Percentiles rank a stretch among this genome's conserved stretches.
phyloP scores from a whole-genome alignment of 2,888 invertebrate genomes.

The Biston stratarius region DNA sequence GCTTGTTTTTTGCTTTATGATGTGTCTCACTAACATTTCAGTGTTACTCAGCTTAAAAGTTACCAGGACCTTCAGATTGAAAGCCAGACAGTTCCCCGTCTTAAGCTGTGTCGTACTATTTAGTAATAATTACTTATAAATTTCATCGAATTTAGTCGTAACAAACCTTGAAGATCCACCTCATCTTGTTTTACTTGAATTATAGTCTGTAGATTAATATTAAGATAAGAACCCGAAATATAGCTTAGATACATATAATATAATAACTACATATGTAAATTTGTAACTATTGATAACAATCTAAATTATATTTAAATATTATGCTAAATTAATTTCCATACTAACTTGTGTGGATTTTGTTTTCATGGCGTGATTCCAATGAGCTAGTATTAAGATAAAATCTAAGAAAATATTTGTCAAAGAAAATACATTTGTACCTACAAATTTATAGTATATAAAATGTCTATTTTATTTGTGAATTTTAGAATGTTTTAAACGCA shows the following conservation, averaged over 20 bases:
- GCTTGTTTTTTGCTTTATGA: slow-evolving; percentile 45
- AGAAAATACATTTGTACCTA: not conserved
- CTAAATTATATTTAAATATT: not conserved
- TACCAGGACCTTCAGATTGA: too few species aligned
- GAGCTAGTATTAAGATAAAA: too few species aligned
- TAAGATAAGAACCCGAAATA: slow-evolving; percentile 5
- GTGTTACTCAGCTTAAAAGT: too few species aligned
- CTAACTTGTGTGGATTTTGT: slow-evolving; percentile 1
- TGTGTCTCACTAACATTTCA: too few species aligned
- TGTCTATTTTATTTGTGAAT: too few species aligned
- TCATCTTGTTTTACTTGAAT: slow-evolving; percentile 5
- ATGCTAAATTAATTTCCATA: slow-evolving; percentile 5
- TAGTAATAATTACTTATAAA: slow-evolving; percentile 24
- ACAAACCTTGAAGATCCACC: not conserved
- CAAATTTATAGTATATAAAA: not conserved
- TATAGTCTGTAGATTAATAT: not conserved
- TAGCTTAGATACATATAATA: not conserved
- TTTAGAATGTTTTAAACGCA: too few species aligned
- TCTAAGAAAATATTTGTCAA: too few species aligned
- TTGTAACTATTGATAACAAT: slow-evolving; percentile 27
- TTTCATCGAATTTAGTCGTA: slow-evolving; percentile 50
- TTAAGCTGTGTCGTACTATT: too few species aligned
- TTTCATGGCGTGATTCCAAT: too few species aligned
- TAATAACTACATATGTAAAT: slow-evolving; percentile 3
- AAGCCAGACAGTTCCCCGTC: too few species aligned